Evolutionary conservation across 2,888 invertebrate genomes (phyloP), one percentile per base, ranked within the genome.

Genomic region (Epistrophella euchroma): DNA sequence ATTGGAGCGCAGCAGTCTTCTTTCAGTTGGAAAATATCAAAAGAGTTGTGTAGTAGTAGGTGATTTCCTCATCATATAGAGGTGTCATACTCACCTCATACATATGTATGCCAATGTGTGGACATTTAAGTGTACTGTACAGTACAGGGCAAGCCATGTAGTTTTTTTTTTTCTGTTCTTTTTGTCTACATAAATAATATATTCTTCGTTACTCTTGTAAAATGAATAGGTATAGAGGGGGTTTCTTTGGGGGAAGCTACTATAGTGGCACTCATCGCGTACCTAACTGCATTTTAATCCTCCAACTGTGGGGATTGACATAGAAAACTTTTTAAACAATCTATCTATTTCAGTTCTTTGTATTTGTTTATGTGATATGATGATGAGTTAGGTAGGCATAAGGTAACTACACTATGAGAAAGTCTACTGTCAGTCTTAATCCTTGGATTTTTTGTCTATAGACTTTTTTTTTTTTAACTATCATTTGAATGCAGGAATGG

Each of bases 1-100:
- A 78, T 64, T 78, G 55, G 78, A 71, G 62, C 78, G 66, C 50
- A 68, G 50, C 64, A 64, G 71, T 55, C 78, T 64, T 78, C 62
- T 78, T 78, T 64, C 43, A 62, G 62, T 22, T 71, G 19, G 62
- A 78, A 35, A 52, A 77, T 45, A 55, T 55, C 37, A 55, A 78
- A 71, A 62, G 52, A 52, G 40, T 70, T 37, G 58, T 37, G 58
- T 52, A 60, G 50, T 77, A 50, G 70, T 70, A 68, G 76, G 71
- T 55, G 71, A 62, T 56, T 68, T 62, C 70, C 62, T 55, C 45
- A 64, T 64, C n/a, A 43, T 40, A 40, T n/a, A 13, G 19, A 66
- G 66, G 66, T 66, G 66, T 66, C 66, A 66, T 47, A 66, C 32
- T 32, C 45, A 66, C 22, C 60, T 60, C 60, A 37, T 35, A 76